Conservation (phyloP, 2,888 invertebrate genomes). For the Tromatobia lineatoria region DNA sequence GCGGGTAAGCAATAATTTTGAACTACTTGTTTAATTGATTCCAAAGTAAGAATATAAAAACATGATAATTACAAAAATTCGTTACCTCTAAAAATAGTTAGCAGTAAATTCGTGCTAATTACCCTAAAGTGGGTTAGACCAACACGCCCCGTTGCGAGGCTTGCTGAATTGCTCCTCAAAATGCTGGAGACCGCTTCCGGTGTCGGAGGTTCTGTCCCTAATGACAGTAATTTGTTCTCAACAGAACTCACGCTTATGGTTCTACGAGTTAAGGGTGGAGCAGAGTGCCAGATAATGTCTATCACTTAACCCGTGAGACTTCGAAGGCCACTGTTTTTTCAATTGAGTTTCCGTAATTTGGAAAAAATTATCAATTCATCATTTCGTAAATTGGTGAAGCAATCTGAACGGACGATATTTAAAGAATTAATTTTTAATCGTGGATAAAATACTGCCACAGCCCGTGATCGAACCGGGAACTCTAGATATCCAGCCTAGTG, state of each 20-base stretch:
- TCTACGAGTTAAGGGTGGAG: background rate
- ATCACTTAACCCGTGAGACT: background rate
- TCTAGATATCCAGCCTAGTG: too few relatives aligned
- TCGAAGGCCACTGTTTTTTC: background rate
- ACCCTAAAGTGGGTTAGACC: conserved; percentile 40
- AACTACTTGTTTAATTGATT: too few relatives aligned
- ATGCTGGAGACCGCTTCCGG: conserved; percentile 31
- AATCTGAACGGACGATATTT: too few relatives aligned
- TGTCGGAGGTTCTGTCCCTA: conserved; percentile 48
- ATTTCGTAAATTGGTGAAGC: too few relatives aligned
- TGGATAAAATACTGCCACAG: too few relatives aligned
- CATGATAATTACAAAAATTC: conserved; percentile 4
- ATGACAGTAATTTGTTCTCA: conserved; percentile 59
- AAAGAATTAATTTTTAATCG: too few relatives aligned
- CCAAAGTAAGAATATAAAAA: too few relatives aligned
- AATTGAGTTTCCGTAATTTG: background rate
- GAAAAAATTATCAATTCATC: background rate
- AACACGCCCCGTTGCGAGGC: conserved; percentile 13
- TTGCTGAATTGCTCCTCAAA: conserved; percentile 39
- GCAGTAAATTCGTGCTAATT: conserved; percentile 57
- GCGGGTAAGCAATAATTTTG: too few relatives aligned
- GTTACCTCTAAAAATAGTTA: conserved; percentile 18
- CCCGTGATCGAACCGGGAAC: too few relatives aligned
- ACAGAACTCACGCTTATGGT: conserved; percentile 2
- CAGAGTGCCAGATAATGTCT: background rate